Evolutionary conservation across 2,113 vertebrate genomes (phyloP).

Genomic region (Paralichthys olivaceus): DNA sequence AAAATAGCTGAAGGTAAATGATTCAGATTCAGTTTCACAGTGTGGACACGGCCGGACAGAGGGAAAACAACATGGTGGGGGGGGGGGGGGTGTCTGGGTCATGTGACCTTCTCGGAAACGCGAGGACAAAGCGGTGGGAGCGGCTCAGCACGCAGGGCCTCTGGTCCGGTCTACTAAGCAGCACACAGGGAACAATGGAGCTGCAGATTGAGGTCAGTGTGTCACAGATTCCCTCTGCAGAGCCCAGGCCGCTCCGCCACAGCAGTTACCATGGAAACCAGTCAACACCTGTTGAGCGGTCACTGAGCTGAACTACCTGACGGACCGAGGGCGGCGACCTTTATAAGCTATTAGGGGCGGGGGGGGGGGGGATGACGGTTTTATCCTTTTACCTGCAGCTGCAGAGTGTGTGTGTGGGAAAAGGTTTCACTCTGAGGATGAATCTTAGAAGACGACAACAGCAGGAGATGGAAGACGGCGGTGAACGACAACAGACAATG

Average conservation of each 20-base stretch:
- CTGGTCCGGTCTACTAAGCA: conserved; percentile 32
- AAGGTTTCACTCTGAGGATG: no score
- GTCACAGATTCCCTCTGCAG: conserved; percentile 21
- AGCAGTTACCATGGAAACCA: conserved; percentile 19
- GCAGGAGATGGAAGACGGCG: no score
- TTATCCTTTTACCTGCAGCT: no score
- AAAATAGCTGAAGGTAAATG: background rate
- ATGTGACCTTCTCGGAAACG: conserved; percentile 1
- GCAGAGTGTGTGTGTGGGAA: no score
- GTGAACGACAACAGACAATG: no score
- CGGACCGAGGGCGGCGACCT: background rate
- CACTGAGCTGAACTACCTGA: background rate
- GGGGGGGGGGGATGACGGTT: no score
- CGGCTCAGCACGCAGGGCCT: conserved; percentile 11
- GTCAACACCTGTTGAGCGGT: background rate
- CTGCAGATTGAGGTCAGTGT: conserved; percentile 63
- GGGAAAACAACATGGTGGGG: background rate
- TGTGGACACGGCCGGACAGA: background rate
- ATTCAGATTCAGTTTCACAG: background rate
- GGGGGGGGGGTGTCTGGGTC: conserved; percentile 3
- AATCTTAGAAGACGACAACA: no score
- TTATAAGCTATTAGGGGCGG: background rate
- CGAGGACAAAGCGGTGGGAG: conserved; percentile 18
- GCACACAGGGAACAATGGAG: conserved; percentile 30
- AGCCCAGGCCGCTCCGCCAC: background rate